Conservation (phyloP, 2,888 invertebrate genomes). For the Pyrrhosoma nymphula region DNA sequence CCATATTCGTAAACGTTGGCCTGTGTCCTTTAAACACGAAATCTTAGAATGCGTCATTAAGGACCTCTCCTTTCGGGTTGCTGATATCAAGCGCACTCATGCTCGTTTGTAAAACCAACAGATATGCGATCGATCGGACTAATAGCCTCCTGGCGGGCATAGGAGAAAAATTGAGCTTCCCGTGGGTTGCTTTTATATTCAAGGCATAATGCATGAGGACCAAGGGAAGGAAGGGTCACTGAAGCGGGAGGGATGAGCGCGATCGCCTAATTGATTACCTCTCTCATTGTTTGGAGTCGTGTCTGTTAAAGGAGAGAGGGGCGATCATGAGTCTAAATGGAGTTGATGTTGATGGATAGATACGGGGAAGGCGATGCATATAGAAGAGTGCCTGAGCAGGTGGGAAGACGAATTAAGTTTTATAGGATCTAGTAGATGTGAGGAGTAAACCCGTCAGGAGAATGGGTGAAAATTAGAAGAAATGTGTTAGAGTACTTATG, state of each 20-base stretch:
- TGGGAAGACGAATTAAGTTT: background rate
- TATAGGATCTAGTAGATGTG: background rate
- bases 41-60: background rate
- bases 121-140: slow-evolving; percentile 7
- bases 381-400: slow-evolving; percentile 43
- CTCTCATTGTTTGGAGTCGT: slow-evolving; percentile 52
- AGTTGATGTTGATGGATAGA: slow-evolving; percentile 63
- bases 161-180: background rate
- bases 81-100: background rate
- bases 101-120: background rate
- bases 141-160: background rate
- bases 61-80: background rate
- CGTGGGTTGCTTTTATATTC: background rate
- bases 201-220: background rate
- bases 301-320: slow-evolving; percentile 24
- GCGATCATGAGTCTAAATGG: slow-evolving; percentile 58
- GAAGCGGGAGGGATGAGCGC: background rate
- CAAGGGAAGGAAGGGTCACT: background rate
- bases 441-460: background rate
- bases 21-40: background rate
- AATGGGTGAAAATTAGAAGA: background rate
- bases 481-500: background rate
- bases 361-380: slow-evolving; percentile 42
- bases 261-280: slow-evolving; percentile 58
- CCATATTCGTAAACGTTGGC: background rate